phyloP scores from a whole-genome alignment of 2,888 invertebrate genomes.

The Oscheius onirici region DNA sequence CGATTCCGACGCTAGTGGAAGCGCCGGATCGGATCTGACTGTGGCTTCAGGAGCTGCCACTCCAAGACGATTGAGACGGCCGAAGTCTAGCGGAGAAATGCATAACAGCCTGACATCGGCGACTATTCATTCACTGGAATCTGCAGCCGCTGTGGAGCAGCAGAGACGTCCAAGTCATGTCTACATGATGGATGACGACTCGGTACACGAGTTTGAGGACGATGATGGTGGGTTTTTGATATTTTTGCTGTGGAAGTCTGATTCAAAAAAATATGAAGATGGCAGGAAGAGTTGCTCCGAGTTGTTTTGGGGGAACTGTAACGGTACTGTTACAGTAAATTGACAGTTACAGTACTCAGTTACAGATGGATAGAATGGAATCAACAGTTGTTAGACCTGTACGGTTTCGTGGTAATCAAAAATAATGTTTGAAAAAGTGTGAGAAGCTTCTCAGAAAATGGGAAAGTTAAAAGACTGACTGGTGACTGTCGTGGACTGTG shows the following conservation, averaged over 20 bases:
- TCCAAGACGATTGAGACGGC: constrained; percentile 60
- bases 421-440: too few relatives aligned
- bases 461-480: neutral
- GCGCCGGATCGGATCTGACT: constrained; percentile 62
- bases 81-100: constrained; percentile 63
- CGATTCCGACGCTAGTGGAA: constrained; percentile 65
- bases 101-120: constrained; percentile 66
- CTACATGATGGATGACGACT: constrained; percentile 70
- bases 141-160: constrained; percentile 40
- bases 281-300: too few relatives aligned
- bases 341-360: too few relatives aligned
- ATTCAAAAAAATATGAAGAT: too few relatives aligned
- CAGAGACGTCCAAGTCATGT: constrained; percentile 62
- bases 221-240: constrained; percentile 56
- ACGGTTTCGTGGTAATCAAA: too few relatives aligned
- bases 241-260: neutral
- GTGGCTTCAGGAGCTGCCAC: constrained; percentile 64
- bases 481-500: too few relatives aligned
- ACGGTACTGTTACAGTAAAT: too few relatives aligned
- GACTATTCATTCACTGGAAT: constrained; percentile 65
- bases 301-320: too few relatives aligned
- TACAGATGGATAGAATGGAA: too few relatives aligned
- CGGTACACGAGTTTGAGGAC: constrained; percentile 70
- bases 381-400: too few relatives aligned
- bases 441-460: too few relatives aligned